Evolutionary conservation across 1,140 invertebrate genomes (phyloP), one percentile per base, ranked within the genome.

Genomic region (Procambarus clarkii): DNA sequence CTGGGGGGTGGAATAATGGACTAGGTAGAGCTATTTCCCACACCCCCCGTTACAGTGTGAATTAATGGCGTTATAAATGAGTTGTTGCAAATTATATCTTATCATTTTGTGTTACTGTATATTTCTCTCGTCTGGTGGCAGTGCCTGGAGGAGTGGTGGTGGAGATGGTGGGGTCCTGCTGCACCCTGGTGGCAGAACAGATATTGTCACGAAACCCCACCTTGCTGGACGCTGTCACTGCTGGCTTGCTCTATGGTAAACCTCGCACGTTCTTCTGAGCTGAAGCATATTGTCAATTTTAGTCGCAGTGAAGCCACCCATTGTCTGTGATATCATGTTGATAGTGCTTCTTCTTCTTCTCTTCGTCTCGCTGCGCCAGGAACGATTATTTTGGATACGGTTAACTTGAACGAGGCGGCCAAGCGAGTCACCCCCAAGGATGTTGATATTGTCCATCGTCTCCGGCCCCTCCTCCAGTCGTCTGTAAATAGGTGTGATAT

Each of bases 311-410:
- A 54, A 34, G 34, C 34, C 34, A 34, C 1, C 13, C 50, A 5
- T 54, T 8, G 60, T 84, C 11, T 69, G 24, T 84, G 60, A 60
- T 24, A 34, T 24, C 18, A 46, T 60, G 46, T 82, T 24, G 48
- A 21, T 80, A 8, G 46, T 80, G 46, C 44, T 5, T 8, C 11
- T 1, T 44, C 44, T 50, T 11, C 7, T 44, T 34, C 0, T 54
- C 71, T 15, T 71, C 2, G 21, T 21, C 91, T 54, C 4, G 89
- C 50, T 54, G 50, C 50, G 8, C 50, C 50, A 97, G 96, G 96
- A 78, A 96, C 97, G n/a, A 97, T 97, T 85, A 93, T 97, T 34
- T 94, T 97, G 83, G 97, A 98, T 93, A 97, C 97, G 1, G 95
- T 96, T 15, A 97, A 96, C 93, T 96, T 97, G 89, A 95, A 95